phyloP scores from a whole-genome alignment of 1,140 invertebrate species.

The Acromyrmex heyeri region DNA sequence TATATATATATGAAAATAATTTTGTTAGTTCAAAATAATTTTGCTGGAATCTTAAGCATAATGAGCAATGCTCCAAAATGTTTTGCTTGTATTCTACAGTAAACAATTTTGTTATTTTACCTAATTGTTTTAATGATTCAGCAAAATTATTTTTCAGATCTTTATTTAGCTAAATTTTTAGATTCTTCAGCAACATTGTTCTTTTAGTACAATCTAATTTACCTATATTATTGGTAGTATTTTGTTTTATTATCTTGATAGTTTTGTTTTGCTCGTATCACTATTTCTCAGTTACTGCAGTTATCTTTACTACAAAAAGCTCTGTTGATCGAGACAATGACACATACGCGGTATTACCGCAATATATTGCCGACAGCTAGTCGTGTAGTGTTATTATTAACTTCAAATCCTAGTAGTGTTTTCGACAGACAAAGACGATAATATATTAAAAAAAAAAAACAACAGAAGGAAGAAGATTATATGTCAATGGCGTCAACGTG shows the following conservation, averaged over 20 bases:
- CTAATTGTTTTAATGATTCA: too few species aligned
- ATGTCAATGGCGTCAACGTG: not conserved
- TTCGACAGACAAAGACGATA: not conserved
- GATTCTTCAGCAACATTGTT: too few species aligned
- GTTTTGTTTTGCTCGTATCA: not conserved
- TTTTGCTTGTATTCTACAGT: too few species aligned
- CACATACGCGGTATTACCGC: slow-evolving; percentile 17
- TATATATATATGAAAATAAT: too few species aligned
- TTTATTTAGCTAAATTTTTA: too few species aligned
- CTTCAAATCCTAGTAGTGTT: not conserved
- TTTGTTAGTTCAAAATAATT: too few species aligned
- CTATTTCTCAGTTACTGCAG: slow-evolving; percentile 14
- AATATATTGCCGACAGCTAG: slow-evolving; percentile 8
- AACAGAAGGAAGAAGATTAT: not conserved
- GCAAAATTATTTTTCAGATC: too few species aligned
- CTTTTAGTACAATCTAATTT: not conserved
- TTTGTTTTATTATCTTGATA: slow-evolving; percentile 5
- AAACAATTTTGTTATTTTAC: too few species aligned
- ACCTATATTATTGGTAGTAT: not conserved
- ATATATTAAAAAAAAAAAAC: not conserved
- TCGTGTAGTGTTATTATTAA: slow-evolving; percentile 11
- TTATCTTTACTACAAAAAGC: slow-evolving; percentile 30
- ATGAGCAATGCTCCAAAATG: too few species aligned
- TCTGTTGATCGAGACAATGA: slow-evolving; percentile 44
- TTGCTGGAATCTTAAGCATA: too few species aligned